phyloP scores from a whole-genome alignment of 2,113 vertebrate species.

The Calidris pygmaea region DNA sequence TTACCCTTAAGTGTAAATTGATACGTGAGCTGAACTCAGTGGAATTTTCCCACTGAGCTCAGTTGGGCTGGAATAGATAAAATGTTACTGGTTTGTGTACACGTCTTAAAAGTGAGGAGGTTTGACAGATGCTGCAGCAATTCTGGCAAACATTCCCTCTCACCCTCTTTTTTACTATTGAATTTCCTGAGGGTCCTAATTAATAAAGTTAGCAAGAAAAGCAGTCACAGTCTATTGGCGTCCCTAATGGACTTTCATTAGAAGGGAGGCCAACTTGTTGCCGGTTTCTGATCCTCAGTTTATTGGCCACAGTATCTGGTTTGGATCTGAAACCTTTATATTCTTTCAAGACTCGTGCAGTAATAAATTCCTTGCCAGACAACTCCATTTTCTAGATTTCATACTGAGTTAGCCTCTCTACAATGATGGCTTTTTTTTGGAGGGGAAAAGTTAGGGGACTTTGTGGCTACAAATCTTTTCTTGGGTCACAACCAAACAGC shows the following conservation, averaged over 20 bases:
- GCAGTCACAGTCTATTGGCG: background rate
- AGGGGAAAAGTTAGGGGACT: background rate
- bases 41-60: slow-evolving; percentile 30
- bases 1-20: slow-evolving; percentile 47
- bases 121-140: background rate
- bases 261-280: background rate
- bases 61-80: background rate
- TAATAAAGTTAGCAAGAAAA: slow-evolving; percentile 34
- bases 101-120: background rate
- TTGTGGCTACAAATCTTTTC: background rate
- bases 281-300: background rate
- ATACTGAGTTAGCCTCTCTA: background rate
- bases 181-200: slow-evolving; percentile 48
- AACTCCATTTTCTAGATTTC: background rate
- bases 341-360: background rate
- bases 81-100: background rate
- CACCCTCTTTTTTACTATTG: background rate
- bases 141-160: background rate
- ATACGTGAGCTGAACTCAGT: background rate
- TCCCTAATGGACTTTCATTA: background rate
- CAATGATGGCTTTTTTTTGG: background rate
- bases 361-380: background rate
- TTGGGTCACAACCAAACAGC: background rate
- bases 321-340: background rate
- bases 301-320: background rate